phyloP scores from a whole-genome alignment of 2,797 vertebrate genomes.

The Urocyon cinereoargenteus region DNA sequence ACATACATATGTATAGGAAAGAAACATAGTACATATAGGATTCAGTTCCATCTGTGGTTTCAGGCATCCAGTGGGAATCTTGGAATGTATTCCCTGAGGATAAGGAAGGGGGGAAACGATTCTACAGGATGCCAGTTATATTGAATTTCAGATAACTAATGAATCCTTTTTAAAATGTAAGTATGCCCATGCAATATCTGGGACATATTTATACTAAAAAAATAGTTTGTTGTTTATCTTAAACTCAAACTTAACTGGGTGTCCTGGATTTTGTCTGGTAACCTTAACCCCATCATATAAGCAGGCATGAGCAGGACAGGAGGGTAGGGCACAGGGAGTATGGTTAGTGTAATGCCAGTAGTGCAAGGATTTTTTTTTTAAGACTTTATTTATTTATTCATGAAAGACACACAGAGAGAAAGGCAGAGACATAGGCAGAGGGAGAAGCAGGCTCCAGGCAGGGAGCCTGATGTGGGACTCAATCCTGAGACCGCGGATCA shows the following conservation, averaged over 20 bases:
- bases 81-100: neutral
- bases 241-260: neutral
- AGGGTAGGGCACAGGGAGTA: neutral
- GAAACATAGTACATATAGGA: neutral
- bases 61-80: neutral
- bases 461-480: no score
- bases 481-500: no score
- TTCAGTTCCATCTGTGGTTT: neutral
- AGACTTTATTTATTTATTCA: no score
- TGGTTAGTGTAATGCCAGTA: neutral
- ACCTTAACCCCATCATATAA: neutral
- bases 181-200: neutral
- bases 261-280: neutral
- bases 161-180: neutral
- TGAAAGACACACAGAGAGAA: no score
- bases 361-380: neutral
- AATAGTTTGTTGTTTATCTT: neutral
- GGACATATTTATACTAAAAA: slow-evolving; percentile 19
- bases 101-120: neutral
- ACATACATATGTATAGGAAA: neutral
- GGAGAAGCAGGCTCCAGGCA: no score
- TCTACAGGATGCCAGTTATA: neutral
- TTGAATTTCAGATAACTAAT: neutral
- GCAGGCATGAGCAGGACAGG: neutral
- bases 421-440: no score